Conservation (phyloP, 2,113 vertebrate genomes). For the Entelurus aequoreus region DNA sequence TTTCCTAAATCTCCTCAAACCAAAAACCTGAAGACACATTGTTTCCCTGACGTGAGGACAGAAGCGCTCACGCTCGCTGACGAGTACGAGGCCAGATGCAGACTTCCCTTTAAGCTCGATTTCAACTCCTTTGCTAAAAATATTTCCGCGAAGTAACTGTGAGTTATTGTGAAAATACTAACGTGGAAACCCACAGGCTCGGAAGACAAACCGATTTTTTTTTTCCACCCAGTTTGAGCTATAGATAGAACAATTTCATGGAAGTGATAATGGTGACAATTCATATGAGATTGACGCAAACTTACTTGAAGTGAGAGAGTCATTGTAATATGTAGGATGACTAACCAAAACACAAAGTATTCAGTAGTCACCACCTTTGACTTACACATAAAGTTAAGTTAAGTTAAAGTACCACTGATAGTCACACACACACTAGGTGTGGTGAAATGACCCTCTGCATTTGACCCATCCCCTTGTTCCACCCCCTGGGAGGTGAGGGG, state of each 20-base stretch:
- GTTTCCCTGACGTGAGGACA: constrained; percentile 64
- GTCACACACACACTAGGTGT: too few relatives aligned
- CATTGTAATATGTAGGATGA: too few relatives aligned
- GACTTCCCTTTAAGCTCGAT: constrained; percentile 6
- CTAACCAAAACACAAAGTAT: too few relatives aligned
- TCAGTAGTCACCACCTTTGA: too few relatives aligned
- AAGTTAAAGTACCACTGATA: too few relatives aligned
- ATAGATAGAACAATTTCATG: constrained; percentile 4
- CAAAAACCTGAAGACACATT: constrained; percentile 72
- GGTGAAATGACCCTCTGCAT: too few relatives aligned
- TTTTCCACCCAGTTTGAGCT: background rate
- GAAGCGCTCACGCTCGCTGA: constrained; percentile 43
- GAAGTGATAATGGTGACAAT: constrained; percentile 1
- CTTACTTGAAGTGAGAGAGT: background rate
- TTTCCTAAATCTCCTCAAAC: constrained; percentile 79
- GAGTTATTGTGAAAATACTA: constrained; percentile 7
- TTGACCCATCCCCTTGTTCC: too few relatives aligned
- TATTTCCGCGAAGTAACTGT: constrained; percentile 4
- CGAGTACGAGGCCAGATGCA: background rate
- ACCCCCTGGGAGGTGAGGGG: too few relatives aligned
- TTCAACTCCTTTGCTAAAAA: background rate
- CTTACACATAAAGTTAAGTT: too few relatives aligned
- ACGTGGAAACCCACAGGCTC: background rate
- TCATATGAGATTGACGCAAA: background rate
- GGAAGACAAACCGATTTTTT: background rate